Conservation (phyloP, 2,113 vertebrate genomes). For the Rhea pennata region DNA sequence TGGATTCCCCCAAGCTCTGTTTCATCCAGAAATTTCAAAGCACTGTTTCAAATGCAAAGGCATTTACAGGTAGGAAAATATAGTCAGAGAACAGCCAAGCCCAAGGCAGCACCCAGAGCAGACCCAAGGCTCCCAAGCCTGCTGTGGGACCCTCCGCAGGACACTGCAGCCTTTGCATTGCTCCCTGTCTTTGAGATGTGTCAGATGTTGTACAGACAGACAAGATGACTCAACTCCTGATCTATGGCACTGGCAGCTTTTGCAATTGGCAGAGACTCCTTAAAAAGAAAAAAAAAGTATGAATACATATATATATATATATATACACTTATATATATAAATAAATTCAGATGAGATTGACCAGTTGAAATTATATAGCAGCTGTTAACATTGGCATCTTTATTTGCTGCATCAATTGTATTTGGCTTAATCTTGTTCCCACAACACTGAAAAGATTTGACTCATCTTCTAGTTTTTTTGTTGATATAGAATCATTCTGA, state of each 20-base stretch:
- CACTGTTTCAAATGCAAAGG: not conserved
- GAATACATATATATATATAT: not conserved
- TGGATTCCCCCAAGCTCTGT: not conserved
- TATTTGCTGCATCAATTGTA: slow-evolving; percentile 58
- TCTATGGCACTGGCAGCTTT: not conserved
- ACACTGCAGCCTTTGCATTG: not conserved
- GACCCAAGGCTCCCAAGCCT: not conserved
- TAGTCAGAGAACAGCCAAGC: not conserved
- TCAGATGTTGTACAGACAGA: not conserved
- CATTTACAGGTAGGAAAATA: not conserved
- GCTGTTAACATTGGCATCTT: slow-evolving; percentile 59
- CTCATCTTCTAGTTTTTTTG: slow-evolving; percentile 48
- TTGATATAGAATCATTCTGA: slow-evolving; percentile 53
- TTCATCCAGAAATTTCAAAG: not conserved
- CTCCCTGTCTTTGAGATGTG: rapidly evolving
- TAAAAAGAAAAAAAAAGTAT: not conserved
- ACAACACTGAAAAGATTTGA: slow-evolving; percentile 26
- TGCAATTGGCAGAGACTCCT: not conserved
- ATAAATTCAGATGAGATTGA: slow-evolving; percentile 32
- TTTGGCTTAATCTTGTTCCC: slow-evolving; percentile 57
- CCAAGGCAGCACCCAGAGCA: not conserved
- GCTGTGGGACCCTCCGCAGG: not conserved
- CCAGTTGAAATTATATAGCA: slow-evolving; percentile 47
- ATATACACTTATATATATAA: not conserved
- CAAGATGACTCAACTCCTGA: not conserved